phyloP scores from a whole-genome alignment of 1,140 invertebrate genomes.

The Rhyacophila brunnea region DNA sequence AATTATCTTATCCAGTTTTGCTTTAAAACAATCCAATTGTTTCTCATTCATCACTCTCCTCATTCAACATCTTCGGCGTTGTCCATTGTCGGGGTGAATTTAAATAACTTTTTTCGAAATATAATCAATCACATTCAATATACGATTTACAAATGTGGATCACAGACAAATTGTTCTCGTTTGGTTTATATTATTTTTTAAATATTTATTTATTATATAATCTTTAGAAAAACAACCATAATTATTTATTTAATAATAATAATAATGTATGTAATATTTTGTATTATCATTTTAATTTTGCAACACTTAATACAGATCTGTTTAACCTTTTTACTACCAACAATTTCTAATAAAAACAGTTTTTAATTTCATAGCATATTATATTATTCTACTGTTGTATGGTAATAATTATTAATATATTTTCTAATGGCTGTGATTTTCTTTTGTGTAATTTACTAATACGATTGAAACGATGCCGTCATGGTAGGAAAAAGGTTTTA shows the following conservation, averaged over 20 bases:
- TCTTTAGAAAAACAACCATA: slow-evolving; percentile 34
- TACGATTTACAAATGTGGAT: slow-evolving; percentile 30
- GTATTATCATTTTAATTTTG: slow-evolving; percentile 32
- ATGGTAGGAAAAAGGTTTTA: slow-evolving; percentile 26
- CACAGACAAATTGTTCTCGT: slow-evolving; percentile 33
- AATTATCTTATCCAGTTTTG: no score
- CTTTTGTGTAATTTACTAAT: slow-evolving; percentile 7
- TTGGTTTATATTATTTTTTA: slow-evolving; percentile 20
- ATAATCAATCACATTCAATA: slow-evolving; percentile 21
- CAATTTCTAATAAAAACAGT: slow-evolving; percentile 16
- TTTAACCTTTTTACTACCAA: slow-evolving; percentile 31
- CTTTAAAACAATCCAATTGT: slow-evolving; percentile 9
- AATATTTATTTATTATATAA: slow-evolving; percentile 24
- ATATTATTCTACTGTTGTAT: slow-evolving; percentile 12
- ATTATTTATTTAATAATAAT: slow-evolving; percentile 14
- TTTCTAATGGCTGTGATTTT: slow-evolving; percentile 17
- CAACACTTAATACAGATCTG: slow-evolving; percentile 30
- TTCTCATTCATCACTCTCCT: slow-evolving; percentile 11
- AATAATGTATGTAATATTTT: slow-evolving; percentile 26
- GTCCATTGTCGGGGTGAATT: no score
- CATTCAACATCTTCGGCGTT: neutral
- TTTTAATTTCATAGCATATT: neutral
- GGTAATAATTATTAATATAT: slow-evolving; percentile 14
- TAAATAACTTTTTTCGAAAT: slow-evolving; percentile 7
- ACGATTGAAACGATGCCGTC: neutral